Evolutionary conservation across 2,113 vertebrate genomes (phyloP), one percentile per base, ranked within the genome.

Genomic region (Python bivittatus): DNA sequence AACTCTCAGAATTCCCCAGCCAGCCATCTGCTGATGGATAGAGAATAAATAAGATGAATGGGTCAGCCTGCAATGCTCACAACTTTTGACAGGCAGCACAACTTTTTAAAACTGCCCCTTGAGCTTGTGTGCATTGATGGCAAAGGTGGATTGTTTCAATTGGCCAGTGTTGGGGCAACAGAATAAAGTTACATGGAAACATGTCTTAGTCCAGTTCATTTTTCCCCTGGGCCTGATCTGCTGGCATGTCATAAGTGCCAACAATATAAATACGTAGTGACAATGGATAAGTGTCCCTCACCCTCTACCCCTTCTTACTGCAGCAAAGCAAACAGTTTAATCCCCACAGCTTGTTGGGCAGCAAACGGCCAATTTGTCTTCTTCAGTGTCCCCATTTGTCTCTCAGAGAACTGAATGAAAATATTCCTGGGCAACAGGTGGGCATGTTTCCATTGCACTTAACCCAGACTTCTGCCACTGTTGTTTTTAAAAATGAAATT

Each of bases 401-500:
- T 91, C 86, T 48, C 72, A 54, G 52, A n/a, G 68, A 93, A 91
- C 84, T 91, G 85, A 91, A 84, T 91, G 92, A 56, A 91, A 91
- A 44, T 33, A 86, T 88, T 88, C 89, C 92, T 88, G 90, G 56
- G 33, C 89, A 91, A 91, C 90, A 91, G 89, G 86, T 88, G 86
- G 85, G 90, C 88, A 88, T 91, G 68, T 85, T 64, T 88, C 72
- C 90, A 88, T 64, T 64, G 92, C 84, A 88, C 72, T 91, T 93
- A 93, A 93, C 90, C 90, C 72, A 64, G 44, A 61, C 90, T 93
- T 79, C 84, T 88, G 64, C 85, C 42, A 91, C 90, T 91, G 48
- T 91, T 92, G 91, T 92, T 92, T 91, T 85, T 88, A 84, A 93
- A 91, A 93, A 93, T 88, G 86, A 91, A 93, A 91, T 93, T 93